phyloP scores from a whole-genome alignment of 2,888 invertebrate genomes.

The Xylophagus ater region DNA sequence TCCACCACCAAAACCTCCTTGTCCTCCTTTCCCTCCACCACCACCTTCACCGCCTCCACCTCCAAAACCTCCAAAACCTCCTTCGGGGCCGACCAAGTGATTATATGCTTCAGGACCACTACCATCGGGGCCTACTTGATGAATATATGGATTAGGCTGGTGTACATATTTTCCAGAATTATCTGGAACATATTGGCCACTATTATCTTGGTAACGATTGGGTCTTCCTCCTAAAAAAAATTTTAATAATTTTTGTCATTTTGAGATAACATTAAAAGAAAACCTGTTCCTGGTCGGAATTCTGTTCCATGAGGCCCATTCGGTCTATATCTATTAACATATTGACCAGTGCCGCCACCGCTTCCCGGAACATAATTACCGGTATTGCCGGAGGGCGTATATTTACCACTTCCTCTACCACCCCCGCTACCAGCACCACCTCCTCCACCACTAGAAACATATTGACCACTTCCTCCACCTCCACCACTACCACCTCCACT shows the following conservation, averaged over 20 bases:
- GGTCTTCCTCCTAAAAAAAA: neutral
- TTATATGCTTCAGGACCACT: slow-evolving; percentile 19
- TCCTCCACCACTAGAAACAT: neutral
- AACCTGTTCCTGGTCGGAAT: neutral
- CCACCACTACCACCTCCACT: slow-evolving; percentile 17
- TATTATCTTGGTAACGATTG: neutral
- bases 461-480: neutral
- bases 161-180: slow-evolving; percentile 15
- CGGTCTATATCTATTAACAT: too few relatives aligned
- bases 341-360: too few relatives aligned
- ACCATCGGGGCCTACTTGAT: slow-evolving; percentile 16
- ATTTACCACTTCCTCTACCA: neutral
- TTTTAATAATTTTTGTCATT: neutral
- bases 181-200: slow-evolving; percentile 13
- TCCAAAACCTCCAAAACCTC: slow-evolving; percentile 30
- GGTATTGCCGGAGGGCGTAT: too few relatives aligned
- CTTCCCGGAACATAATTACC: too few relatives aligned
- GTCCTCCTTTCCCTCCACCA: slow-evolving; percentile 22
- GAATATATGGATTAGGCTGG: too few relatives aligned
- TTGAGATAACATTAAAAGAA: neutral
- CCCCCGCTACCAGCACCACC: slow-evolving; percentile 2
- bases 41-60: slow-evolving; percentile 26
- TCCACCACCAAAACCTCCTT: slow-evolving; percentile 33
- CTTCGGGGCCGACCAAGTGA: slow-evolving; percentile 19
- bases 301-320: neutral